phyloP scores from a whole-genome alignment of 53 echinoderm and acorn worm species.

The Astropecten irregularis region DNA sequence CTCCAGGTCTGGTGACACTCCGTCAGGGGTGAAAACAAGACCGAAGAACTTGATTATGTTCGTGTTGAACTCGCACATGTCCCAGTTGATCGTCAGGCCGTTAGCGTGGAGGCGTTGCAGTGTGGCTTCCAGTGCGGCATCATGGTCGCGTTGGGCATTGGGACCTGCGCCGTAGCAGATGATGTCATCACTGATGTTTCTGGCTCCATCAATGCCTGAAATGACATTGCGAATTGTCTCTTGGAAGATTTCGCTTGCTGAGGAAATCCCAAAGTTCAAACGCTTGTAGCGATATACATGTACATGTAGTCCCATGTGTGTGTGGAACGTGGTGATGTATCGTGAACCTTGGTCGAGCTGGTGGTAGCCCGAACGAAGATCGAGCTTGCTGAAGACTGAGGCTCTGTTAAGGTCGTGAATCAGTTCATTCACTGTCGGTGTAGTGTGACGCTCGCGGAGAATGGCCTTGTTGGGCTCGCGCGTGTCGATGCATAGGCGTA shows the following conservation, averaged over 20 bases:
- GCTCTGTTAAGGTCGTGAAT: constrained; percentile 60
- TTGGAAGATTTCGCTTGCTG: constrained; percentile 35
- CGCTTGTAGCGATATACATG: constrained; percentile 59
- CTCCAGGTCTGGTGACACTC: neutral
- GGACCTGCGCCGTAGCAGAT: neutral
- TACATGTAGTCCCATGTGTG: constrained; percentile 66
- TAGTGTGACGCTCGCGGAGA: constrained; percentile 50
- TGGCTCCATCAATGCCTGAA: neutral
- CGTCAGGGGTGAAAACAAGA: neutral
- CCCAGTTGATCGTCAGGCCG: neutral
- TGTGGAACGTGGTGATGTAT: constrained; percentile 59
- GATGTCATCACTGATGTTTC: constrained; percentile 12
- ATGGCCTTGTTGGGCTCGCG: constrained; percentile 65
- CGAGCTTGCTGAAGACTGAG: constrained; percentile 60
- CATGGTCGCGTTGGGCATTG: constrained; percentile 3
- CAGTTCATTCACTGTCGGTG: constrained; percentile 47
- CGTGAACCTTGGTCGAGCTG: constrained; percentile 41
- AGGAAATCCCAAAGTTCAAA: constrained; percentile 55
- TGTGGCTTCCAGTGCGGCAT: neutral
- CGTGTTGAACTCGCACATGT: neutral
- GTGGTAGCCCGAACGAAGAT: constrained; percentile 64
- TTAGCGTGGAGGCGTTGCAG: neutral
- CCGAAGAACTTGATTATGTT: neutral
- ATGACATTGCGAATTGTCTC: constrained; percentile 16
- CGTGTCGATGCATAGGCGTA: constrained; percentile 66